A percentile compares a stretch with the other conserved stretches of the same genome.
These are phyloP conservation scores for Scophthalmus maximus DNA, from an alignment of 2,113 vertebrate species.

Conservation along the genomic window DNA sequence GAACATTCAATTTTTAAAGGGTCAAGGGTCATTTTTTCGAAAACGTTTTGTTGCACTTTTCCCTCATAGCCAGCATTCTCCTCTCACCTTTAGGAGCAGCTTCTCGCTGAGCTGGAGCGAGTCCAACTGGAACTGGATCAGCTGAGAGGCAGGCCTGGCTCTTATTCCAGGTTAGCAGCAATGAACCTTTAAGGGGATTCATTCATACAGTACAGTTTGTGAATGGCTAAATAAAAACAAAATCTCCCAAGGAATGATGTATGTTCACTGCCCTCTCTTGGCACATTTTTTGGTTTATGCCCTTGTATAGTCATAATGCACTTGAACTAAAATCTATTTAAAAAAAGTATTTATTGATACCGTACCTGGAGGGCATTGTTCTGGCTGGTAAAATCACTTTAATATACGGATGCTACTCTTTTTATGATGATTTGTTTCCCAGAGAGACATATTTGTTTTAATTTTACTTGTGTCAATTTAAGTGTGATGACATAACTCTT, in stretches of 20 bases:
- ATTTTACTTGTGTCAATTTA: slow-evolving; percentile 16
- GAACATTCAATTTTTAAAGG: too few species aligned
- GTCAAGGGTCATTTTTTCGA: too few species aligned
- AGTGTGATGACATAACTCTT: slow-evolving; percentile 19
- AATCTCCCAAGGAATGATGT: slow-evolving; percentile 19
- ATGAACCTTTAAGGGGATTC: slow-evolving; percentile 16
- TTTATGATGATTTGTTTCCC: not conserved
- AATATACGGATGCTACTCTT: not conserved
- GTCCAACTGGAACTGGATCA: slow-evolving; percentile 94
- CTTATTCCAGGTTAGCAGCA: slow-evolving; percentile 88
- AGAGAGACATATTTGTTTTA: not conserved
- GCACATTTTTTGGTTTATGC: not conserved
- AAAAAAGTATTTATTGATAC: slow-evolving; percentile 20
- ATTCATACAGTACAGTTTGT: slow-evolving; percentile 19
- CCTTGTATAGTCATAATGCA: not conserved
- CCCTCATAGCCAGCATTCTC: not conserved
- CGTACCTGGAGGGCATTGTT: slow-evolving; percentile 21
- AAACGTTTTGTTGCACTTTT: not conserved
- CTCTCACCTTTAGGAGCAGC: slow-evolving; percentile 84
- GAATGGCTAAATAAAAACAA: slow-evolving; percentile 27
- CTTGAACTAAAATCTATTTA: not conserved
- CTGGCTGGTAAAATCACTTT: slow-evolving; percentile 12
- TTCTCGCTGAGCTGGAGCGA: slow-evolving; percentile 90
- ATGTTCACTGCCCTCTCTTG: not conserved
- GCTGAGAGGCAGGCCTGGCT: slow-evolving; percentile 87